These are phyloP conservation scores for Aphelinus atriplicis DNA, from an alignment of 1,140 invertebrate species.

Conservation along the genomic window DNA sequence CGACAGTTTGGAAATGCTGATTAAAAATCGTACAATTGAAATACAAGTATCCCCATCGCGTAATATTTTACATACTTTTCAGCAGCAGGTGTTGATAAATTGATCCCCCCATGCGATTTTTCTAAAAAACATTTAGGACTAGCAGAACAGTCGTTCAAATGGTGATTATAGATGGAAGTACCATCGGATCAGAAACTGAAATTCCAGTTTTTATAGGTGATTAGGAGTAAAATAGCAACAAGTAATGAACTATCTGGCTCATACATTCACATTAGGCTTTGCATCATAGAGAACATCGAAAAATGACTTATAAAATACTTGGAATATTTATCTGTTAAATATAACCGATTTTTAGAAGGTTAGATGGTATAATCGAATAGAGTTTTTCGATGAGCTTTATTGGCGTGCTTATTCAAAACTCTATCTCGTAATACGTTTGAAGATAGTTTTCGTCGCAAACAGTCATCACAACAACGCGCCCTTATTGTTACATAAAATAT, in stretches of 20 bases:
- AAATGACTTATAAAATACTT: neutral
- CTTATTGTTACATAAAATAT: neutral
- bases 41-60: too few species aligned
- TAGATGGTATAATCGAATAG: too few species aligned
- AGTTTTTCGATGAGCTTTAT: constrained; percentile 22
- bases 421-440: constrained; percentile 10
- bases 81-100: too few species aligned
- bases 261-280: constrained; percentile 8
- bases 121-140: too few species aligned
- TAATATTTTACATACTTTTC: too few species aligned
- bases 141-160: neutral
- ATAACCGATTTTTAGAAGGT: too few species aligned
- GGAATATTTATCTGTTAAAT: too few species aligned
- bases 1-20: too few species aligned
- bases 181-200: constrained; percentile 1
- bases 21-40: too few species aligned
- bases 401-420: constrained; percentile 14
- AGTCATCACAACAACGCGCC: constrained; percentile 14
- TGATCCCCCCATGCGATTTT: too few species aligned
- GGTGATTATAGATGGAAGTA: constrained; percentile 20
- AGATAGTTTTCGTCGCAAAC: constrained; percentile 27
- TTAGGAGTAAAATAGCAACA: constrained; percentile 18
- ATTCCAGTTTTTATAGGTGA: constrained; percentile 1
- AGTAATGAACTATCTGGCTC: constrained; percentile 16
- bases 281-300: constrained; percentile 12